These are phyloP conservation scores for Epizoanthus scotinus DNA, from an alignment of 92 coral and sea anemone genomes.

Conservation along the genomic window DNA sequence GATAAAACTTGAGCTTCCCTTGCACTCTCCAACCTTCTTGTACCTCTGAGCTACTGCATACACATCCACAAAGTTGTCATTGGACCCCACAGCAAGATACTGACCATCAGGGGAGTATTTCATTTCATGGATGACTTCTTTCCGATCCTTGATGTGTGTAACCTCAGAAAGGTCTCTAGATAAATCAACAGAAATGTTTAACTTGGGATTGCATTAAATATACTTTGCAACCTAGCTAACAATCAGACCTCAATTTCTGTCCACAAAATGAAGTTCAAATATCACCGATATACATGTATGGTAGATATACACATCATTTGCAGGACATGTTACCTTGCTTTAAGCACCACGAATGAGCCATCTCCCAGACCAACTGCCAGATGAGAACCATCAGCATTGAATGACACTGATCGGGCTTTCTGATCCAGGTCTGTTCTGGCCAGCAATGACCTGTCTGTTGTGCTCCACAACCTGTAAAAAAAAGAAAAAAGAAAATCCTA, in stretches of 20 bases:
- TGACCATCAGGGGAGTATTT: constrained; percentile 98
- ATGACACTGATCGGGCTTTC: constrained; percentile 86
- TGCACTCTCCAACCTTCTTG: constrained; percentile 99
- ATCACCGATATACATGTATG: neutral
- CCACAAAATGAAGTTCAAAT: neutral
- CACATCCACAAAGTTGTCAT: constrained; percentile 97
- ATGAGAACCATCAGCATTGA: constrained; percentile 92
- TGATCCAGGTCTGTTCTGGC: constrained; percentile 94
- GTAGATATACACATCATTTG: neutral
- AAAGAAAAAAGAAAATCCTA: neutral
- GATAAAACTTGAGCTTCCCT: constrained; percentile 97
- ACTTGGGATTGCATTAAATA: neutral
- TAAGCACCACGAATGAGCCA: constrained; percentile 92
- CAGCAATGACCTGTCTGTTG: constrained; percentile 79
- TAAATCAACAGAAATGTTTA: neutral
- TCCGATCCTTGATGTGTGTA: constrained; percentile 84
- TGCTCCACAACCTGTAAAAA: constrained; percentile 84
- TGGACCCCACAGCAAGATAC: constrained; percentile 97
- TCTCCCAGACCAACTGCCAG: constrained; percentile 91
- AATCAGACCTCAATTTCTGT: neutral
- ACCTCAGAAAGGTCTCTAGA: constrained; percentile 93
- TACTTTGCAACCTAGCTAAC: neutral
- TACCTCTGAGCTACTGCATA: constrained; percentile 92
- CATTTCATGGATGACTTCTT: constrained; percentile 94
- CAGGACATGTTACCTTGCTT: constrained; percentile 81